A percentile compares a stretch with the other conserved stretches of the same genome.
phyloP scores from a whole-genome alignment of 2,888 invertebrate genomes.

The Steromphala cineraria region DNA sequence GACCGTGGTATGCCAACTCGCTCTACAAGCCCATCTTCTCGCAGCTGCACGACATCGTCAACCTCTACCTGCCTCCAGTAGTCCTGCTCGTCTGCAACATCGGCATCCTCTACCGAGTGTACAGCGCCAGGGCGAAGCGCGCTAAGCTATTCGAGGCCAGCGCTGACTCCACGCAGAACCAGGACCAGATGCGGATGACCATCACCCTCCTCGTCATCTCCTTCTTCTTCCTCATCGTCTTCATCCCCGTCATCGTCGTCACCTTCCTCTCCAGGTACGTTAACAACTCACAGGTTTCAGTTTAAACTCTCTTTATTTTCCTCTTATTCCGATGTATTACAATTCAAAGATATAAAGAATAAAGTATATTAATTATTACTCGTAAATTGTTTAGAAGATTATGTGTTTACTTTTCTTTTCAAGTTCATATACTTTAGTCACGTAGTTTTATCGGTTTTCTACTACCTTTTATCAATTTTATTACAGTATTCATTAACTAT shows the following conservation, averaged over 20 bases:
- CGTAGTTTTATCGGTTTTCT: too few relatives aligned
- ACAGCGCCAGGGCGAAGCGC: background rate
- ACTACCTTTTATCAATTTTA: too few relatives aligned
- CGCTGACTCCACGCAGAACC: too few relatives aligned
- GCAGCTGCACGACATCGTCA: background rate
- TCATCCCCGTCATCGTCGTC: background rate
- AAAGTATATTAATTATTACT: too few relatives aligned
- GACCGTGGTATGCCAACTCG: background rate
- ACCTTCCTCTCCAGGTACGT: background rate
- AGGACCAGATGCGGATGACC: background rate
- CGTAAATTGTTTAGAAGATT: too few relatives aligned
- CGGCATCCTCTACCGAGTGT: background rate
- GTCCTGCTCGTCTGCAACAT: background rate
- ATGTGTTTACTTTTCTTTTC: too few relatives aligned
- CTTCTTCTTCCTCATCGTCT: background rate
- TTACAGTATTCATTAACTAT: too few relatives aligned
- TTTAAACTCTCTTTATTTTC: too few relatives aligned
- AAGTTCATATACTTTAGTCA: too few relatives aligned
- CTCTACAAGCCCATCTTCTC: background rate
- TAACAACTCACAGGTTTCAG: too few relatives aligned
- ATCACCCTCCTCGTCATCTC: background rate
- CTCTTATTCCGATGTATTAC: too few relatives aligned
- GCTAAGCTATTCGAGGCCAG: background rate
- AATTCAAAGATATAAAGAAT: too few relatives aligned
- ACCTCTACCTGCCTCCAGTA: background rate